Conservation (phyloP, 2,113 vertebrate species). For the Craseonycteris thonglongyai region DNA sequence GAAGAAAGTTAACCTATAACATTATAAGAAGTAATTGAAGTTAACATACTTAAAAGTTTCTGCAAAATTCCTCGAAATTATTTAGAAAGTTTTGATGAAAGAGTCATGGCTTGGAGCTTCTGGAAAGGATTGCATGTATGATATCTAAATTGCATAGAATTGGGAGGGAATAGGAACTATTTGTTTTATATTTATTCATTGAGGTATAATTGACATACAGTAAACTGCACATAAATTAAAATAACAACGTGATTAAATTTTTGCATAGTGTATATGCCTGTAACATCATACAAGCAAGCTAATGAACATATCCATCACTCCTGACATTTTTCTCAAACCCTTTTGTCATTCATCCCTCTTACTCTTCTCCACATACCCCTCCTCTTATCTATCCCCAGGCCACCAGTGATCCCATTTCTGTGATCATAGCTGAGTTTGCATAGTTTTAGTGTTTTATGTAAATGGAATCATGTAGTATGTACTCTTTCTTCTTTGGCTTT, state of each 20-base stretch:
- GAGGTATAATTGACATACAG: not conserved
- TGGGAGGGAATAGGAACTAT: not conserved
- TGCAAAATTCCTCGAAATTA: not conserved
- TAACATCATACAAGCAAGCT: not conserved
- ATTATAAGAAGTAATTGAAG: not conserved
- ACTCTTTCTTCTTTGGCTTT: not conserved
- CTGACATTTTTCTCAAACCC: not conserved
- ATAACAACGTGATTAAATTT: not conserved
- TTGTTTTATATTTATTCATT: not conserved
- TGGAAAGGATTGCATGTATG: not conserved
- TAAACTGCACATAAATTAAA: not conserved
- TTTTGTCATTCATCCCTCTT: not conserved
- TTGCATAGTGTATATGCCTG: not conserved
- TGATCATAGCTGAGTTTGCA: not conserved
- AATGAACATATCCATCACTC: not conserved
- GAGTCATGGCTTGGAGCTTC: not conserved
- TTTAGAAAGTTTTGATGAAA: not conserved
- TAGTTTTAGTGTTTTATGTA: not conserved
- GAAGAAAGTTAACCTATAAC: not conserved
- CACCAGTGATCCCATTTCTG: not conserved
- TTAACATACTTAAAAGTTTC: not conserved
- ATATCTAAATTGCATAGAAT: not conserved
- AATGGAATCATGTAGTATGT: not conserved
- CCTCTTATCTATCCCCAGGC: not conserved
- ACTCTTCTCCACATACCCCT: not conserved